Evolutionary conservation across 2,888 invertebrate genomes (phyloP), one percentile per base, ranked within the genome.

Genomic region (Drosophila cyrtoloma): DNA sequence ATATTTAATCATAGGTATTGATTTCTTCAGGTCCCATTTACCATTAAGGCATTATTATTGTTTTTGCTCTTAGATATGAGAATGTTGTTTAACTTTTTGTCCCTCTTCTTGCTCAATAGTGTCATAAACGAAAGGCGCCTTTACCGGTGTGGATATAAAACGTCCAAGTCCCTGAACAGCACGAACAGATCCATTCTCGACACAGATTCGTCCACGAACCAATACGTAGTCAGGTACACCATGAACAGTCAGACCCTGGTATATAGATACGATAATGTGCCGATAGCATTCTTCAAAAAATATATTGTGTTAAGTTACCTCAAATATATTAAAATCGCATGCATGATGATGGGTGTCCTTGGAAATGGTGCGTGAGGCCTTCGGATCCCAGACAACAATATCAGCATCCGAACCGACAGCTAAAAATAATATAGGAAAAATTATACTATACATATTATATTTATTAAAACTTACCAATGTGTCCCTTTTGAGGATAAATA

Each of bases 241-340:
- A 86, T 98, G 97, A 67, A 97, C 97, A 78, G 95, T 95, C 95
- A 98, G 96, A 33, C 99, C 99, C 96, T 79, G 5, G 10, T 35
- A 35, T 35, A 35, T 14, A 35, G 14, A 35, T 35, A 5, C 35
- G 14, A 35, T 35, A 35, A 35, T 35, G 14, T 35, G 35, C 0
- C 5, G 35, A 35, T 35, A 44, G 9, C 16, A 14, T 35, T 35
- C 35, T 35, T 35, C 0, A 5, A 28, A 0, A 28, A 0, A 35
- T 5, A 35, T 35, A 14, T 14, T 35, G 5, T 16, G 16, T 16
- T 5, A 35, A 35, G 0, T 33, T 73, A 79, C 79, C 76, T 99
- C 99, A 93, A 99, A 99, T 81, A 99, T 98, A 93, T 99, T 99
- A 92, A 98, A 99, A 94, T 99, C 98, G 71, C 97, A 96, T 2